Evolutionary conservation across 1,140 invertebrate species (phyloP), one percentile per base, ranked within the genome.

Genomic region (Habropoda laboriosa): DNA sequence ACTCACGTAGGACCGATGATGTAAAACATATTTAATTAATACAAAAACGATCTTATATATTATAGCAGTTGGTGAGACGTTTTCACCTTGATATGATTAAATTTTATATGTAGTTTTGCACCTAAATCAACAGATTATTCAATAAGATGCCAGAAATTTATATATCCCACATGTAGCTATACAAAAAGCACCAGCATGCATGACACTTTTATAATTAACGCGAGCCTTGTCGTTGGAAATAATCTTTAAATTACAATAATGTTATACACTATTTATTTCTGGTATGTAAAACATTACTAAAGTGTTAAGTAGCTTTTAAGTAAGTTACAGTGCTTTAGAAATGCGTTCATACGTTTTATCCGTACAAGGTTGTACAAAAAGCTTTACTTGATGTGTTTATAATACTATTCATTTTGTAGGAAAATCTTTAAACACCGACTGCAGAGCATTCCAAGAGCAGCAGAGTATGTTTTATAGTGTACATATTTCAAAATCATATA

Each of bases 161-260:
- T 87, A 83, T 79, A 75, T 68, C 53, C 24, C 72, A 85, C 66
- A 85, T 80, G 47, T 83, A 87, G 73, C 79, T 83, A 83, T 87
- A 83, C 79, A 87, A 79, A 87, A 88, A 88, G 86, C 83, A 87
- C 86, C 83, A 84, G 64, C 79, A 88, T 86, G 81, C 82, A 87
- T 38, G 55, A 81, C 58, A 79, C 78, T 66, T 77, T 80, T 63
- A 80, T 30, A 75, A 82, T 83, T 71, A 80, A 84, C 84, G 21
- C 60, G 30, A 81, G 40, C 58, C 38, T 66, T 42, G 18, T 70
- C 24, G 30, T 72, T 73, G n/a, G 30, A 57, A 82, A 74, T 71
- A 63, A 78, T 71, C 6, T 53, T 68, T 78, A 40, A 60, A 61
- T 75, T 67, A 53, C 60, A 81, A 74, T 66, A 45, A 66, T 30